phyloP scores from a whole-genome alignment of 2,797 vertebrate species.

The Takifugu ocellatus region DNA sequence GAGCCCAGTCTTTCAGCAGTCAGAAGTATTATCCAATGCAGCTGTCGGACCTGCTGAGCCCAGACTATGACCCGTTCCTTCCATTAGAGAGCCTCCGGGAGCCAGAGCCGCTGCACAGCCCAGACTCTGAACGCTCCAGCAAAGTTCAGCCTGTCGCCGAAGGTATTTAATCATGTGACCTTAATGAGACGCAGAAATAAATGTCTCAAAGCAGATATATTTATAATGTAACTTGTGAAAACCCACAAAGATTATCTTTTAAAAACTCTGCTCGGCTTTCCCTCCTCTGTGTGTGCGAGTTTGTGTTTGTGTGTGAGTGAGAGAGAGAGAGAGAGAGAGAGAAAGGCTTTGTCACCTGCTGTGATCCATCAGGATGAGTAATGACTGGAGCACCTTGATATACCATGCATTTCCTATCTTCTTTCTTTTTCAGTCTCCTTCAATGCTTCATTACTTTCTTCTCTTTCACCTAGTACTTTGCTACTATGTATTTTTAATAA shows the following conservation, averaged over 20 bases:
- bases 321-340: constrained; percentile 3
- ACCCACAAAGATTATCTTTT: no score
- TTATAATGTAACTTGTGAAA: no score
- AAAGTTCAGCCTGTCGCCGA: constrained; percentile 96
- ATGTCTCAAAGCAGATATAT: neutral
- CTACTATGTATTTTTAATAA: neutral
- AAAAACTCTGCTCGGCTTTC: no score
- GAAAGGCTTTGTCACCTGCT: constrained; percentile 56
- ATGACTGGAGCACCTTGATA: constrained; percentile 48
- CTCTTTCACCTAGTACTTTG: neutral
- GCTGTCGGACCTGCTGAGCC: constrained; percentile 88
- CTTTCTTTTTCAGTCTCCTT: constrained; percentile 1
- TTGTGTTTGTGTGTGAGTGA: neutral
- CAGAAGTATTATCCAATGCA: constrained; percentile 92
- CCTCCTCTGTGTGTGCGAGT: neutral
- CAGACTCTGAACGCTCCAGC: constrained; percentile 93
- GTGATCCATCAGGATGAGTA: constrained; percentile 48
- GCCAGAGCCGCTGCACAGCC: constrained; percentile 95
- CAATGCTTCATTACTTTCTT: neutral
- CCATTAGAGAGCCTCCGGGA: constrained; percentile 92
- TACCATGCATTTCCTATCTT: constrained; percentile 36
- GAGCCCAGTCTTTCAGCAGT: constrained; percentile 93
- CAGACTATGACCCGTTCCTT: constrained; percentile 95
- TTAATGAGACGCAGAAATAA: neutral
- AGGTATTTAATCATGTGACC: constrained; percentile 69